phyloP scores from a whole-genome alignment of 2,888 invertebrate species.

The Chrysolina americana region DNA sequence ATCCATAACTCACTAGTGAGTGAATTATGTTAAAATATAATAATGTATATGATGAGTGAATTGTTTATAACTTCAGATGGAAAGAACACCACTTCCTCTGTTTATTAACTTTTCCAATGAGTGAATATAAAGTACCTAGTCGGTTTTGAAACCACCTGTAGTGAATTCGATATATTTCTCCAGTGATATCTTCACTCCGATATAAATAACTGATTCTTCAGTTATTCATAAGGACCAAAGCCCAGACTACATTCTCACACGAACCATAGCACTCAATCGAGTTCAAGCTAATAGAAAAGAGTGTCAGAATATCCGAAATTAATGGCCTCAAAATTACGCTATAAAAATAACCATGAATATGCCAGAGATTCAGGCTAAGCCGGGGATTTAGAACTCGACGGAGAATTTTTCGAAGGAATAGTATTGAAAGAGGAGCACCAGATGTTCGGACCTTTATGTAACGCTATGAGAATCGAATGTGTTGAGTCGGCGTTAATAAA shows the following conservation, averaged over 20 bases:
- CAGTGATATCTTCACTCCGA: no score
- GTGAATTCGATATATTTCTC: no score
- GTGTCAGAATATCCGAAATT: constrained; percentile 22
- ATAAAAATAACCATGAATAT: constrained; percentile 39
- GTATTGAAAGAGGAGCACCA: constrained; percentile 26
- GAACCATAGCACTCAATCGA: neutral
- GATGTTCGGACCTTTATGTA: constrained; percentile 34
- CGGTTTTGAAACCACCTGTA: no score
- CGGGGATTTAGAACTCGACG: constrained; percentile 25
- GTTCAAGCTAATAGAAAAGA: neutral
- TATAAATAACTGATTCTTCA: neutral
- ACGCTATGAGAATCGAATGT: constrained; percentile 21
- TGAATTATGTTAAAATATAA: no score
- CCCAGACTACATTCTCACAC: neutral
- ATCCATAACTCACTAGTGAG: no score
- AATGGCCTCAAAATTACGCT: constrained; percentile 32
- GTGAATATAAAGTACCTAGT: no score
- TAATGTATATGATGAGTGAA: no score
- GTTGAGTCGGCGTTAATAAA: constrained; percentile 37
- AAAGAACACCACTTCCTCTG: no score
- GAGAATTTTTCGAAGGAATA: constrained; percentile 22
- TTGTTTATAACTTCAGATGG: no score
- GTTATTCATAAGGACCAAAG: neutral
- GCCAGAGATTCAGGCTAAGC: constrained; percentile 28
- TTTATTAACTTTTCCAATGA: no score